Percentiles rank a stretch among this genome's conserved stretches.
phyloP scores from a whole-genome alignment of 2,888 invertebrate genomes.

The Calameuta filiformis region DNA sequence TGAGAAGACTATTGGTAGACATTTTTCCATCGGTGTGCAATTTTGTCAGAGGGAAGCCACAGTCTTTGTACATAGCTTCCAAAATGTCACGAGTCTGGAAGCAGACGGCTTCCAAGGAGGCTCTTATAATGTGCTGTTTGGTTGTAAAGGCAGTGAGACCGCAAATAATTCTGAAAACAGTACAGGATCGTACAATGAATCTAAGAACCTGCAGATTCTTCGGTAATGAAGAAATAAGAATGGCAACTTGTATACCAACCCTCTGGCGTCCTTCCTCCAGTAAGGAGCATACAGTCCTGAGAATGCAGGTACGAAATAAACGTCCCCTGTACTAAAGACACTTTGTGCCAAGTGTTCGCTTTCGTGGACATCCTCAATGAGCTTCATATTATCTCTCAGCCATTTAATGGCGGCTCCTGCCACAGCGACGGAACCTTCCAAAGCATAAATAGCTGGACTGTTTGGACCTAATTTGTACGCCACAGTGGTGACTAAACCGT shows the following conservation, averaged over 20 bases:
- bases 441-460: slow-evolving; percentile 85
- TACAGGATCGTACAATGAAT: neutral
- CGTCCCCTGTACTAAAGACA: slow-evolving; percentile 91
- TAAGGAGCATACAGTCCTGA: slow-evolving; percentile 97
- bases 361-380: slow-evolving; percentile 80
- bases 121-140: slow-evolving; percentile 92
- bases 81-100: slow-evolving; percentile 96
- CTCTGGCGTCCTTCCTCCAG: slow-evolving; percentile 96
- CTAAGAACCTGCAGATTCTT: neutral
- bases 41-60: slow-evolving; percentile 82
- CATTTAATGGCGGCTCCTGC: slow-evolving; percentile 94
- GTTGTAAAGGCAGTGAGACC: slow-evolving; percentile 94
- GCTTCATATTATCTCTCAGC: slow-evolving; percentile 89
- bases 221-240: neutral
- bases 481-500: slow-evolving; percentile 90
- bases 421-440: slow-evolving; percentile 96
- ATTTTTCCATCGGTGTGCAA: slow-evolving; percentile 95
- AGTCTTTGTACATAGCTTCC: slow-evolving; percentile 95
- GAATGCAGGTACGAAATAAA: slow-evolving; percentile 98
- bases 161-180: slow-evolving; percentile 81
- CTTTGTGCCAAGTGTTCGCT: slow-evolving; percentile 77
- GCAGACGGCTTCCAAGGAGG: slow-evolving; percentile 94
- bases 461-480: slow-evolving; percentile 90
- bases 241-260: slow-evolving; percentile 67
- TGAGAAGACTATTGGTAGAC: slow-evolving; percentile 88